Base-by-base conservation (phyloP, 2,888 invertebrate genomes). In the Cotesia congregata region DNA sequence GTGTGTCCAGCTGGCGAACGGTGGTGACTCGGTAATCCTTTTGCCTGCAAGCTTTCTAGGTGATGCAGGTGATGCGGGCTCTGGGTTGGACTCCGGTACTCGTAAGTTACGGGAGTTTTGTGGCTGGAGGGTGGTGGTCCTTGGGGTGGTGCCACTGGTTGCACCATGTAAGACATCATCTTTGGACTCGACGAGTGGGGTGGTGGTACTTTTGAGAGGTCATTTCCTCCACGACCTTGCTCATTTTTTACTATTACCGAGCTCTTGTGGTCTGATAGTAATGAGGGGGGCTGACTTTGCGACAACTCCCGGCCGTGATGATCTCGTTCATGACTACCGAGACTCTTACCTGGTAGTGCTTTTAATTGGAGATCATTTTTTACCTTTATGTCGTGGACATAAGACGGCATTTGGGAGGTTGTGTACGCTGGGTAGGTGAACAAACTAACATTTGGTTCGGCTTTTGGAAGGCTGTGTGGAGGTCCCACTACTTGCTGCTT, bases 181-280 rank as follows among this genome's bases (percentile, higher is more conserved):
- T 88, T 89, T 75, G 88, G 88, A 77, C 88, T 88, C 30, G 89
- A 85, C 67, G 89, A 88, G 80, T 89, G 89, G 1, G 87, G 86
- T 64, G 86, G 86, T 80, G 91, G 83, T 90, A 90, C 86, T 87
- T 92, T 85, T 85, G 92, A 87, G 84, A 92, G 87, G 38, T 74
- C 30, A 65, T 65, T 38, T 75, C 93, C 86, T 77, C 90, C 90
- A 87, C 94, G 93, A 74, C 92, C 93, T 30, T 73, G 73, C 85
- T 94, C 95, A 88, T 95, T 94, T 87, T 95, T 95, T 79, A 95
- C 95, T 88, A 95, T 95, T 87, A 95, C 95, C 85, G 94, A 93
- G 88, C 92, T 94, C 88, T 94, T 94, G 83, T 91, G 90, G 88
- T 95, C 95, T 83, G 93, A 92, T 82, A 94, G 91, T 76, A 94